Evolutionary conservation across 2,888 invertebrate species (phyloP).

Genomic region (Leucophenga montana): DNA sequence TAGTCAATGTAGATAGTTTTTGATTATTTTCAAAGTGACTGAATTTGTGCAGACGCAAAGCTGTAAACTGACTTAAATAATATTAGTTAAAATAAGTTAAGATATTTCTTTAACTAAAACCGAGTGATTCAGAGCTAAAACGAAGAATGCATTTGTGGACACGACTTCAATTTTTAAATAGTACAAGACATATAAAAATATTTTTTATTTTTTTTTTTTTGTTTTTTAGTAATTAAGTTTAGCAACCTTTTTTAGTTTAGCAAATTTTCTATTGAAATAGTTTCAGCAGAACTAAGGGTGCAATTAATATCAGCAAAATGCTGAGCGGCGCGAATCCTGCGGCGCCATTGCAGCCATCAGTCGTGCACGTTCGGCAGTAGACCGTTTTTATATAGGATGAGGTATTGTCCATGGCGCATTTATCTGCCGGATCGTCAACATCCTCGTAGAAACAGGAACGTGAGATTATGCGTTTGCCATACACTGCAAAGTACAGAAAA

Average conservation of each 20-base stretch:
- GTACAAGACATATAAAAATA: constrained; percentile 10
- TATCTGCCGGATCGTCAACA: constrained; percentile 69
- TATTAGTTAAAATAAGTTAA: neutral
- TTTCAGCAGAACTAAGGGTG: constrained; percentile 50
- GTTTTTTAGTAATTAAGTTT: constrained; percentile 48
- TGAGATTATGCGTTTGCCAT: constrained; percentile 71
- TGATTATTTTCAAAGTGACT: constrained; percentile 15
- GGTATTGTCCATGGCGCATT: constrained; percentile 69
- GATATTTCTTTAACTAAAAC: constrained; percentile 1
- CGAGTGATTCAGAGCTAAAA: neutral
- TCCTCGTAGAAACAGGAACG: constrained; percentile 73
- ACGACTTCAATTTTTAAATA: neutral
- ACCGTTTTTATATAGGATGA: constrained; percentile 72
- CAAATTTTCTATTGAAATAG: constrained; percentile 49
- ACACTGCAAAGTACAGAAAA: constrained; percentile 63
- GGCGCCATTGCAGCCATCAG: constrained; percentile 72
- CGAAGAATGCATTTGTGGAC: neutral
- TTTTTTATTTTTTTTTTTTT: constrained; percentile 2
- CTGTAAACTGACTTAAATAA: neutral
- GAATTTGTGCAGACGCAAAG: constrained; percentile 18
- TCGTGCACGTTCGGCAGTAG: constrained; percentile 71
- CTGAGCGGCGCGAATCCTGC: constrained; percentile 56
- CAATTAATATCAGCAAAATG: constrained; percentile 50
- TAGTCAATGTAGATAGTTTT: neutral
- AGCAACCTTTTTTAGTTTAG: constrained; percentile 10